phyloP scores from a whole-genome alignment of 2,797 vertebrate species.

The Poeciliopsis paucimaculata region DNA sequence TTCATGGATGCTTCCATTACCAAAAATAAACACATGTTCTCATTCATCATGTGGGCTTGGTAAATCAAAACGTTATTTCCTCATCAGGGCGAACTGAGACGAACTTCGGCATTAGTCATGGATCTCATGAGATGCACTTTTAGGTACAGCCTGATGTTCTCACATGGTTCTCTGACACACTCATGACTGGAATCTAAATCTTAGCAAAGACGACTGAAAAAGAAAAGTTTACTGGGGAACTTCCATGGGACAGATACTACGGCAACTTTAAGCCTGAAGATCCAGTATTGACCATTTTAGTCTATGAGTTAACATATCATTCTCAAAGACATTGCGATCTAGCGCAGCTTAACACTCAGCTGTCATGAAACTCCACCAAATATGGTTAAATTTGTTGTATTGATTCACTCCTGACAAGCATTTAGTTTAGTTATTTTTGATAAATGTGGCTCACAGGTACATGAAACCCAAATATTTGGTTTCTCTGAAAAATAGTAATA shows the following conservation, averaged over 20 bases:
- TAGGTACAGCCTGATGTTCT: neutral
- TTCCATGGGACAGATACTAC: neutral
- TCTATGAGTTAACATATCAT: neutral
- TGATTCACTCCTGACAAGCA: neutral
- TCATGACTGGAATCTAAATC: conserved; percentile 6
- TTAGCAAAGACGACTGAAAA: neutral
- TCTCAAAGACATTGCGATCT: neutral
- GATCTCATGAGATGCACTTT: conserved; percentile 2
- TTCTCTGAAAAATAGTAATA: neutral
- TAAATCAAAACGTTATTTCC: conserved; percentile 17
- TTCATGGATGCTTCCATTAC: neutral
- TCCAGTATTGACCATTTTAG: neutral
- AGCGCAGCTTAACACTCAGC: neutral
- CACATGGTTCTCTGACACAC: conserved; percentile 5
- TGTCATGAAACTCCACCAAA: neutral
- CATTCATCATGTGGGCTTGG: conserved; percentile 42
- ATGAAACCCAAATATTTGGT: neutral
- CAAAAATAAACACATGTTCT: neutral
- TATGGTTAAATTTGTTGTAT: neutral
- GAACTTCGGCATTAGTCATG: neutral
- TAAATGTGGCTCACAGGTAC: neutral
- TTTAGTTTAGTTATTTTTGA: neutral
- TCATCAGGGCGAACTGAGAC: neutral
- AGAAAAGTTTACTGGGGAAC: too few species aligned
- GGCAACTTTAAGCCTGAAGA: neutral